A percentile compares a stretch with the other conserved stretches of the same genome.
Evolutionary conservation across 2,888 invertebrate species (phyloP).

Genomic region (Phoenoteleia sp.): DNA sequence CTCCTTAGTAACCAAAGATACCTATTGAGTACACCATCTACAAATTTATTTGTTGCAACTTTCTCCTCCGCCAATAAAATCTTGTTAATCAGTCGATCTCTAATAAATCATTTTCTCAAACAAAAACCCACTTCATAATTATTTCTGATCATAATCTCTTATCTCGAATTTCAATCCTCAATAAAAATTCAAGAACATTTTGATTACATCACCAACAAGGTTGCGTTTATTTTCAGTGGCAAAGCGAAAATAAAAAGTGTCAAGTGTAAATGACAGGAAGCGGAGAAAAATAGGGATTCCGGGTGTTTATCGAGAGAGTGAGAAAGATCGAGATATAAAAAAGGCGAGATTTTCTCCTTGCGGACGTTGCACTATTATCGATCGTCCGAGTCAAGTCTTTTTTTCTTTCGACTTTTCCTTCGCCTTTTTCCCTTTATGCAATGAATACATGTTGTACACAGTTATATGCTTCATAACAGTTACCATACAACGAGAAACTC

Average conservation of each 20-base stretch:
- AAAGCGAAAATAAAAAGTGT: conserved; percentile 37
- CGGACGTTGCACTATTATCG: conserved; percentile 80
- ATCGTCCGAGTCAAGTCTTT: conserved; percentile 73
- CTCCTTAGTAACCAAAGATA: too few relatives aligned
- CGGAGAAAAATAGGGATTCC: conserved; percentile 56
- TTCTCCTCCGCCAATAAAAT: too few relatives aligned
- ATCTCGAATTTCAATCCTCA: not conserved
- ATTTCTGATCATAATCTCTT: not conserved
- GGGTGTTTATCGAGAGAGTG: conserved; percentile 30
- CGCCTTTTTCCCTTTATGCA: conserved; percentile 52
- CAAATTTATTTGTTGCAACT: too few relatives aligned
- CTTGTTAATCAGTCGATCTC: too few relatives aligned
- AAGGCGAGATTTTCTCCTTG: conserved; percentile 63
- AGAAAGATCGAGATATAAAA: conserved; percentile 45
- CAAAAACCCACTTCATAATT: not conserved
- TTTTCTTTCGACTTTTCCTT: conserved; percentile 68
- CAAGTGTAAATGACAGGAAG: conserved; percentile 53
- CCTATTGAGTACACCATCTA: too few relatives aligned
- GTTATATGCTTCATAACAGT: conserved; percentile 65
- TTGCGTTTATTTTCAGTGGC: conserved; percentile 54
- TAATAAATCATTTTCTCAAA: too few relatives aligned
- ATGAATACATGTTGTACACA: conserved; percentile 58
- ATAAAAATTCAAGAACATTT: conserved; percentile 33
- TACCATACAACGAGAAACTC: conserved; percentile 52
- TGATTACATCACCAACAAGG: conserved; percentile 34